Evolutionary conservation across 2,113 vertebrate genomes (phyloP).

Genomic region (Platichthys stellatus): DNA sequence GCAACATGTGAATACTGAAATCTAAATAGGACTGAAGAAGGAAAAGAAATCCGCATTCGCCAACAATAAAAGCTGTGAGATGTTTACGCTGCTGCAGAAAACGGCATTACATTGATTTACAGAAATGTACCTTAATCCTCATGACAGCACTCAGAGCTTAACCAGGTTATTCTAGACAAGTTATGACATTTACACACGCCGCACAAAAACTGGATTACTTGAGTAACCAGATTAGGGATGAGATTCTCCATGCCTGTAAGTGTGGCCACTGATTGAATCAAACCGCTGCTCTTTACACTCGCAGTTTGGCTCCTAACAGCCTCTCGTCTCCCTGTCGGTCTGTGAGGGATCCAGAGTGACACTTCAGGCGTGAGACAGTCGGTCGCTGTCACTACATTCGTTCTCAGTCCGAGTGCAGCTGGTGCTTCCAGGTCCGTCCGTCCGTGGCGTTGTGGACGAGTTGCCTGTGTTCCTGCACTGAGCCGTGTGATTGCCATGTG

Average conservation of each 20-base stretch:
- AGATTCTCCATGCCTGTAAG: constrained; percentile 19
- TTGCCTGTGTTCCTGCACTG: constrained; percentile 64
- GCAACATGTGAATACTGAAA: not conserved
- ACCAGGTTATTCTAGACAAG: constrained; percentile 26
- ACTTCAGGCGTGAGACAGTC: constrained; percentile 21
- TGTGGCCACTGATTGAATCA: constrained; percentile 42
- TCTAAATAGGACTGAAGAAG: not conserved
- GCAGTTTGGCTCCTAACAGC: constrained; percentile 15
- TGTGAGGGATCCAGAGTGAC: constrained; percentile 31
- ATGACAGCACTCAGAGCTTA: constrained; percentile 1
- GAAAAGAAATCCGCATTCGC: too few species aligned
- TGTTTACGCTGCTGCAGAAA: not conserved
- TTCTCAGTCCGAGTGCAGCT: constrained; percentile 52
- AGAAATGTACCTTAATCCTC: constrained; percentile 24
- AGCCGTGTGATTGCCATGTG: constrained; percentile 73
- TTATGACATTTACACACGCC: constrained; percentile 30
- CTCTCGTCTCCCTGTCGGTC: constrained; percentile 22
- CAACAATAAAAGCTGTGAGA: not conserved
- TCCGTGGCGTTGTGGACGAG: constrained; percentile 41
- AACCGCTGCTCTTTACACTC: constrained; percentile 11
- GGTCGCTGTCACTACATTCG: constrained; percentile 26
- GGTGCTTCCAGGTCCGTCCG: constrained; percentile 52
- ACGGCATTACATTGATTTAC: not conserved
- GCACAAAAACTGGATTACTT: constrained; percentile 38
- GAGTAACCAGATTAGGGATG: constrained; percentile 16